These are phyloP conservation scores for Haplochromis vanheusdeni DNA, from an alignment of 2,113 vertebrate genomes.

Conservation along the genomic window DNA sequence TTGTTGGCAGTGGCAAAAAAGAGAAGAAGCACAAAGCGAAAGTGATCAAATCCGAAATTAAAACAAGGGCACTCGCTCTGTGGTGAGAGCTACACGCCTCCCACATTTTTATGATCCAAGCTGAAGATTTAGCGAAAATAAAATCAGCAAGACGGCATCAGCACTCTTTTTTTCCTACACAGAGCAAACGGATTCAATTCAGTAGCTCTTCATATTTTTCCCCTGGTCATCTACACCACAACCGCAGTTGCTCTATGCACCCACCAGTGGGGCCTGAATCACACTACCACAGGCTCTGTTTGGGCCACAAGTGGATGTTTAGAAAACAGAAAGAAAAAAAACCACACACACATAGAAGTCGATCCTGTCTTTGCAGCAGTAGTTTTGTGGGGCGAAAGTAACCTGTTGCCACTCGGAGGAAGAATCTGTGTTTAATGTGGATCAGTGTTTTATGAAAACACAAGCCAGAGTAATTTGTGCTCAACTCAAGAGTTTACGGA, in stretches of 20 bases:
- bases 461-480: not conserved
- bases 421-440: not conserved
- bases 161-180: not conserved
- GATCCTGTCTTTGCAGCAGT: not conserved
- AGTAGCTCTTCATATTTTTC: not conserved
- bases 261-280: not conserved
- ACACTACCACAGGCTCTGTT: not conserved
- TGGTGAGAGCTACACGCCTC: not conserved
- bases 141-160: not conserved
- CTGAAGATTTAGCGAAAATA: not conserved
- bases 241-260: not conserved
- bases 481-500: accelerated
- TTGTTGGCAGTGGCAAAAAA: not conserved
- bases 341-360: not conserved
- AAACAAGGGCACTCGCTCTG: not conserved
- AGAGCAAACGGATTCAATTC: not conserved
- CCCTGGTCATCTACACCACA: not conserved
- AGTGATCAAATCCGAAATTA: not conserved
- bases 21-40: not conserved
- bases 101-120: not conserved
- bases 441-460: not conserved
- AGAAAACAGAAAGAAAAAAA: not conserved
- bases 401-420: accelerated
- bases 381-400: not conserved
- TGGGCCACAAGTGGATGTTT: not conserved